Conservation (phyloP, 1,140 invertebrate genomes). For the Nixonia krombeini region DNA sequence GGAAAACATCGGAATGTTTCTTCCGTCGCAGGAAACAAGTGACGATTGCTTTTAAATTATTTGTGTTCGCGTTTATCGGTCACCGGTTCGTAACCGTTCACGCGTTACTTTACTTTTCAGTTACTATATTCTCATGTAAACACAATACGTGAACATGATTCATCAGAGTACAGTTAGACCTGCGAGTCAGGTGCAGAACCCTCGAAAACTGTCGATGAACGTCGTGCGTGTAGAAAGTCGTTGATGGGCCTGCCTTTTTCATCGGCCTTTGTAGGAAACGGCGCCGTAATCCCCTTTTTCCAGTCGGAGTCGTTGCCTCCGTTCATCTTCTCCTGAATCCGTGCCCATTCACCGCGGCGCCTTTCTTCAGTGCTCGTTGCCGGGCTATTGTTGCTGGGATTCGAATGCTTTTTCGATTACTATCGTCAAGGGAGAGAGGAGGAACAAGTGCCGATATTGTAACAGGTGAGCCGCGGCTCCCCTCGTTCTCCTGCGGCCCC, state of each 20-base stretch:
- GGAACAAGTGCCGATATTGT: constrained; percentile 49
- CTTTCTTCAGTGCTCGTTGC: constrained; percentile 20
- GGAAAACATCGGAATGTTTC: background rate
- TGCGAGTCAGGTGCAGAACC: constrained; percentile 3
- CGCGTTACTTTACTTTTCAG: too few species aligned
- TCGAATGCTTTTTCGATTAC: constrained; percentile 37
- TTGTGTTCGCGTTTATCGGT: too few species aligned
- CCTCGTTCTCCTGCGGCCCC: constrained; percentile 33
- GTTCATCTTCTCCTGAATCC: constrained; percentile 55
- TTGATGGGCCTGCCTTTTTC: constrained; percentile 23
- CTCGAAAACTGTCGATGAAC: constrained; percentile 18
- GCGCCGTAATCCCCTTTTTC: constrained; percentile 7
- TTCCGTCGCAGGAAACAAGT: background rate
- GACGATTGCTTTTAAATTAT: too few species aligned
- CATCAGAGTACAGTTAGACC: background rate
- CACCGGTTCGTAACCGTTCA: too few species aligned
- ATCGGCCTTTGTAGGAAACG: constrained; percentile 8
- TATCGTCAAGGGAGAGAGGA: too few species aligned
- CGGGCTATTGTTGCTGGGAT: constrained; percentile 40
- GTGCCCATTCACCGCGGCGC: constrained; percentile 51
- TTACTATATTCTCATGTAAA: too few species aligned
- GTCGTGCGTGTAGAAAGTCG: constrained; percentile 20
- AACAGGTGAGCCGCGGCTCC: constrained; percentile 56
- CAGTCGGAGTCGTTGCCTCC: constrained; percentile 26
- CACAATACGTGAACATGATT: too few species aligned